Evolutionary conservation across 2,888 invertebrate species (phyloP), one percentile per base, ranked within the genome.

Genomic region (Eupithecia exiguata): DNA sequence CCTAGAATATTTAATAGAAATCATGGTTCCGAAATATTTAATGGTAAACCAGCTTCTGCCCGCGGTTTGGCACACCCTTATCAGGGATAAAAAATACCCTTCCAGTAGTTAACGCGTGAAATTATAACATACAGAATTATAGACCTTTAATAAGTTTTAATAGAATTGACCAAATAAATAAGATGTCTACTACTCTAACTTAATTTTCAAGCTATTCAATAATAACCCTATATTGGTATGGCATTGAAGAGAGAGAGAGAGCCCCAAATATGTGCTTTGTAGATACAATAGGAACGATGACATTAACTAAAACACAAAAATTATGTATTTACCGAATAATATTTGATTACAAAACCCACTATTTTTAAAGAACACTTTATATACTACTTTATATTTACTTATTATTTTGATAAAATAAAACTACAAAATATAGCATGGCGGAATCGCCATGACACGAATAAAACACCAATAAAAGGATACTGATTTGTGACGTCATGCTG

Each of bases 1-100:
- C 82, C 99, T 96, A 85, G 96, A 96, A 87, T 96, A 95, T 25
- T 25, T 25, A 79, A 62, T 40, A 40, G 38, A 36, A 25, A 35
- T 62, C 35, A 25, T 25, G 0, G 14, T 4, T 25, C n/a, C n/a
- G n/a, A n/a, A 25, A 5, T 14, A 25, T 25, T 25, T 12, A 25
- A 25, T 25, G 25, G 25, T 25, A 9, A 53, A 25, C 25, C 4
- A 53, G 21, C 21, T 21, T 53, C 21, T 21, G 21, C 53, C n/a
- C n/a, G 10, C 3, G 7, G n/a, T n/a, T 53, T 53, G 5, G 21
- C 21, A 53, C 12, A 18, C 21, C 2, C 21, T 25, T 53, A n/a
- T 21, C 58, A 10, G 4, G 3, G 21, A 21, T 21, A 4, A 25
- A 25, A 46, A 18, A 5, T 12, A 58, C 25, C n/a, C 46, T 46